Conservation (phyloP, 2,888 invertebrate species). For the Craniophora ligustri region DNA sequence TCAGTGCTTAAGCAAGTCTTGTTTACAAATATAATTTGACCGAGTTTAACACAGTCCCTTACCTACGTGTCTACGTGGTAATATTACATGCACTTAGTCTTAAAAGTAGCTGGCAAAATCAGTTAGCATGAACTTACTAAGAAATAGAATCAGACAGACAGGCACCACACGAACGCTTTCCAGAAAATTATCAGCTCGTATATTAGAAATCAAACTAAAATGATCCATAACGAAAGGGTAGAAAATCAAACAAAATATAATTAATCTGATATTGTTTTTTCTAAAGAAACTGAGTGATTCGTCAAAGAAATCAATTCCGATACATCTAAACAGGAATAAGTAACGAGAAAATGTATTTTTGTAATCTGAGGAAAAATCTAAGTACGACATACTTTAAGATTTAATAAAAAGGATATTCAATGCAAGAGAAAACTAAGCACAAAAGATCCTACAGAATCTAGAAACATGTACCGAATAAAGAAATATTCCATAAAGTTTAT, state of each 20-base stretch:
- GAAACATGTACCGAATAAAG: neutral
- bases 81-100: too few relatives aligned
- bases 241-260: slow-evolving; percentile 34
- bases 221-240: slow-evolving; percentile 36
- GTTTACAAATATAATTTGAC: neutral
- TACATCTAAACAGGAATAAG: slow-evolving; percentile 27
- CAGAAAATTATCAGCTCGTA: slow-evolving; percentile 46
- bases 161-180: slow-evolving; percentile 46
- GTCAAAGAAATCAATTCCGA: slow-evolving; percentile 52
- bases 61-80: too few relatives aligned
- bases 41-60: too few relatives aligned
- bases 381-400: slow-evolving; percentile 29
- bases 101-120: too few relatives aligned
- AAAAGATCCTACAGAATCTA: neutral
- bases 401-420: too few relatives aligned
- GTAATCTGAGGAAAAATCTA: slow-evolving; percentile 38
- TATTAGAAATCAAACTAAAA: slow-evolving; percentile 33
- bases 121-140: slow-evolving; percentile 51
- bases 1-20: too few relatives aligned
- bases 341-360: slow-evolving; percentile 41
- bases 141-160: slow-evolving; percentile 35
- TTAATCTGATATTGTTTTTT: slow-evolving; percentile 28
- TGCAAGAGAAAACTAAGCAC: neutral
- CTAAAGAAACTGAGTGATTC: slow-evolving; percentile 11
- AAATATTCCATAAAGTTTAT: slow-evolving; percentile 1